Evolutionary conservation across 1,140 invertebrate species (phyloP).

Genomic region (Pseudomyrmex pallidus): DNA sequence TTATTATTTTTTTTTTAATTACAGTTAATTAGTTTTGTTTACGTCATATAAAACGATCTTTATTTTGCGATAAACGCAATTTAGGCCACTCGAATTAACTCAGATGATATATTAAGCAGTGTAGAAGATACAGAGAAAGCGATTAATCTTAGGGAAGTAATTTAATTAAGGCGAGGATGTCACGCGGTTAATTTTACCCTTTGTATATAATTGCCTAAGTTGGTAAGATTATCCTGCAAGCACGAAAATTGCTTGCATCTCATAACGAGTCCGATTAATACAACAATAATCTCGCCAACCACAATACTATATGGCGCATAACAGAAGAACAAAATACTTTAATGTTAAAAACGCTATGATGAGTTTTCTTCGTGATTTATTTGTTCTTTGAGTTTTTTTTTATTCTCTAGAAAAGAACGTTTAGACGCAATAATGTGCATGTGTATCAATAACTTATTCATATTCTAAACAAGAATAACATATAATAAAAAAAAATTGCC

Average conservation of each 20-base stretch:
- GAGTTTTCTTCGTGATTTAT: too few species aligned
- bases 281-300: constrained; percentile 40
- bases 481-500: too few species aligned
- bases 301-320: neutral
- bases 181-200: constrained; percentile 60
- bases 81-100: constrained; percentile 38
- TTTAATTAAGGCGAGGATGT: constrained; percentile 60
- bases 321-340: neutral
- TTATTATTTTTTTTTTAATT: constrained; percentile 2
- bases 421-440: too few species aligned
- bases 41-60: constrained; percentile 2
- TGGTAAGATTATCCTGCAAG: constrained; percentile 56
- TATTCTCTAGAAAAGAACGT: too few species aligned
- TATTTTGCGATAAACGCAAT: constrained; percentile 36
- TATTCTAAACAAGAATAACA: too few species aligned
- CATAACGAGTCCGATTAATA: constrained; percentile 54
- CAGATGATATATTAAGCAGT: constrained; percentile 55
- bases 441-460: too few species aligned
- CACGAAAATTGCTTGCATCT: constrained; percentile 56
- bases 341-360: neutral
- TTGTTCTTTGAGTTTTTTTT: too few species aligned
- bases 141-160: constrained; percentile 60
- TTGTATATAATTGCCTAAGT: constrained; percentile 58
- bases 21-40: neutral
- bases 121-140: constrained; percentile 37